These are phyloP conservation scores for Darevskia nairensis DNA, from an alignment of 2,797 vertebrate species.

Conservation along the genomic window DNA sequence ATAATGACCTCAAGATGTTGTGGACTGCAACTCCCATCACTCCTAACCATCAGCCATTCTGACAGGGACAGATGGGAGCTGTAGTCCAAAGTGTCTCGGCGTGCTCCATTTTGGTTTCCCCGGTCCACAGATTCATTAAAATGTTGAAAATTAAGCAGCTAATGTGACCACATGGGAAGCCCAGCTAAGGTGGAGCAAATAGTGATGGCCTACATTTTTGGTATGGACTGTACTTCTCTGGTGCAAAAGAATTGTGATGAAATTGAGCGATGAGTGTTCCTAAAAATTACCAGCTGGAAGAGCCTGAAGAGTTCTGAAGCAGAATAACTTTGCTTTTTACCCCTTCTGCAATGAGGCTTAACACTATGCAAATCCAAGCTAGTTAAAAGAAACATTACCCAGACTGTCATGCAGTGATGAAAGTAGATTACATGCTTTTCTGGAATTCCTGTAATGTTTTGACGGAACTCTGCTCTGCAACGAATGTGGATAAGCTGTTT, in stretches of 20 bases:
- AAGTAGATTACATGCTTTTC: neutral
- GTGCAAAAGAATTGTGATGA: neutral
- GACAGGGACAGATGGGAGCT: too few species aligned
- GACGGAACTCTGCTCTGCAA: neutral
- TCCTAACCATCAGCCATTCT: too few species aligned
- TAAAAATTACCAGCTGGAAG: neutral
- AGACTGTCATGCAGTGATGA: conserved; percentile 17
- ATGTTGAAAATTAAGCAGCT: too few species aligned
- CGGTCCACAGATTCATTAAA: too few species aligned
- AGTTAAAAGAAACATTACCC: conserved; percentile 42
- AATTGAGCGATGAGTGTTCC: neutral
- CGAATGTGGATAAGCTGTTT: neutral
- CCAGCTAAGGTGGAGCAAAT: neutral
- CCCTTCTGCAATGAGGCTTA: conserved; percentile 52
- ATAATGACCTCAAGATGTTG: too few species aligned
- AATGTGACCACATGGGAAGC: neutral
- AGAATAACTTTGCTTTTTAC: conserved; percentile 47
- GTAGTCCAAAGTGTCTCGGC: too few species aligned
- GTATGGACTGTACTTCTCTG: neutral
- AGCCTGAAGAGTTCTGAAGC: conserved; percentile 52
- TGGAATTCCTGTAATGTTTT: conserved; percentile 13
- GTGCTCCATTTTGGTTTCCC: too few species aligned
- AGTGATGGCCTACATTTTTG: neutral
- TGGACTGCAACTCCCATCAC: too few species aligned
- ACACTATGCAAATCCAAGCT: conserved; percentile 44